Conservation (phyloP, 2,888 invertebrate genomes). For the Prenolepis imparis region DNA sequence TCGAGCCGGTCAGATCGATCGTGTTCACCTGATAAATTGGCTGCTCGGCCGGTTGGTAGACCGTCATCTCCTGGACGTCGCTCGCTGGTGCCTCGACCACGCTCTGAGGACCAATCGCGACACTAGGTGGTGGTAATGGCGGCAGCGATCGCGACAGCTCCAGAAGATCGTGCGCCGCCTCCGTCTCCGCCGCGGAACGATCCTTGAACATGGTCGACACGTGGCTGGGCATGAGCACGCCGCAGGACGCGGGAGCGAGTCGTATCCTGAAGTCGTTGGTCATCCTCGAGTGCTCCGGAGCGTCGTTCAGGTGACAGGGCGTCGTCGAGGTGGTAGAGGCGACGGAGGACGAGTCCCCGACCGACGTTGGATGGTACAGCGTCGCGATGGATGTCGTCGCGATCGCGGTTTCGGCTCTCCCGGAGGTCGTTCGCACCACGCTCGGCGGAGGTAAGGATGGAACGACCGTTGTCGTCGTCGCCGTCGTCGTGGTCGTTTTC, state of each 20-base stretch:
- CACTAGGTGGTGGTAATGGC: slow-evolving; percentile 91
- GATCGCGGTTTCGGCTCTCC: slow-evolving; percentile 19
- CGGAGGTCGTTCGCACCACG: slow-evolving; percentile 56
- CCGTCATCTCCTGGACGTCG: slow-evolving; percentile 84
- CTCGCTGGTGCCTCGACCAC: slow-evolving; percentile 85
- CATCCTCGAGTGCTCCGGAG: slow-evolving; percentile 7
- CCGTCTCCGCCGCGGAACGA: slow-evolving; percentile 92
- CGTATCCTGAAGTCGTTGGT: slow-evolving; percentile 53
- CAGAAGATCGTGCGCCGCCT: slow-evolving; percentile 94
- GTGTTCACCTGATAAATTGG: slow-evolving; percentile 84
- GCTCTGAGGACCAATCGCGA: slow-evolving; percentile 89
- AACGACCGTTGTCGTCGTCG: slow-evolving; percentile 64
- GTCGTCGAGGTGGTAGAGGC: slow-evolving; percentile 57
- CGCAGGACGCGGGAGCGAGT: slow-evolving; percentile 49
- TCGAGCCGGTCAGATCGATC: slow-evolving; percentile 79
- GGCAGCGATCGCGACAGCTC: slow-evolving; percentile 93
- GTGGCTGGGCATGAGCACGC: slow-evolving; percentile 65
- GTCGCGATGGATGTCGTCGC: slow-evolving; percentile 41
- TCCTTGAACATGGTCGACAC: slow-evolving; percentile 80
- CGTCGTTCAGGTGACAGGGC: slow-evolving; percentile 59
- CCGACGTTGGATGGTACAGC: slow-evolving; percentile 54
- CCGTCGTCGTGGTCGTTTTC: slow-evolving; percentile 62
- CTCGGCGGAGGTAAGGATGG: slow-evolving; percentile 33
- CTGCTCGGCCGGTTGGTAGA: slow-evolving; percentile 81
- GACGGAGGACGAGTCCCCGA: slow-evolving; percentile 56